Percentiles rank a stretch among this genome's conserved stretches.
These are phyloP conservation scores for Elaeidobius kamerunicus DNA, from an alignment of 2,888 invertebrate species.

Conservation along the genomic window DNA sequence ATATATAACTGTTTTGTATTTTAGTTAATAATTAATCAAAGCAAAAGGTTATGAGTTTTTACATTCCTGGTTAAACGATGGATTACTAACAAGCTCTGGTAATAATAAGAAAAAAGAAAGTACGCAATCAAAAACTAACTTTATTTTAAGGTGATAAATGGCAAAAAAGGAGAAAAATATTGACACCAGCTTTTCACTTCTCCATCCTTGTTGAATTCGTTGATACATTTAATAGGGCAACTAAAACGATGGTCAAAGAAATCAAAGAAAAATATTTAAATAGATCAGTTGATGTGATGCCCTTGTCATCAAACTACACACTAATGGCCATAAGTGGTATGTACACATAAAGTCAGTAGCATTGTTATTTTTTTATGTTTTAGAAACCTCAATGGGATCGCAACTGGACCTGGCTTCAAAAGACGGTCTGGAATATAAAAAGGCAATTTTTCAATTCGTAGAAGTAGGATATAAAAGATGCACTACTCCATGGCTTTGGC, in stretches of 20 bases:
- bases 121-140: not conserved
- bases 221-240: constrained; percentile 29
- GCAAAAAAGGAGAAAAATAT: constrained; percentile 34
- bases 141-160: constrained; percentile 28
- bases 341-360: too few relatives aligned
- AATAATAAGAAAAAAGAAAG: not conserved
- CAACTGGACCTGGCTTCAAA: constrained; percentile 32
- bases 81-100: not conserved
- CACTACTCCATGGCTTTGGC: constrained; percentile 37
- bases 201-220: constrained; percentile 32
- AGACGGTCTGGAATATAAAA: constrained; percentile 34
- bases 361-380: too few relatives aligned
- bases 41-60: not conserved
- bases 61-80: not conserved
- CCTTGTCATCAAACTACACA: constrained; percentile 52
- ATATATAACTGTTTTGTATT: too few relatives aligned
- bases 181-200: constrained; percentile 36
- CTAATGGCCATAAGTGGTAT: constrained; percentile 57
- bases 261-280: constrained; percentile 32
- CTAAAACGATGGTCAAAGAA: constrained; percentile 14
- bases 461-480: constrained; percentile 33
- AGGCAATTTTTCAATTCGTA: constrained; percentile 35
- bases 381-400: constrained; percentile 40
- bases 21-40: too few relatives aligned
- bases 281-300: constrained; percentile 48